Conservation (phyloP, 2,888 invertebrate genomes). For the Agriopis leucophaearia region DNA sequence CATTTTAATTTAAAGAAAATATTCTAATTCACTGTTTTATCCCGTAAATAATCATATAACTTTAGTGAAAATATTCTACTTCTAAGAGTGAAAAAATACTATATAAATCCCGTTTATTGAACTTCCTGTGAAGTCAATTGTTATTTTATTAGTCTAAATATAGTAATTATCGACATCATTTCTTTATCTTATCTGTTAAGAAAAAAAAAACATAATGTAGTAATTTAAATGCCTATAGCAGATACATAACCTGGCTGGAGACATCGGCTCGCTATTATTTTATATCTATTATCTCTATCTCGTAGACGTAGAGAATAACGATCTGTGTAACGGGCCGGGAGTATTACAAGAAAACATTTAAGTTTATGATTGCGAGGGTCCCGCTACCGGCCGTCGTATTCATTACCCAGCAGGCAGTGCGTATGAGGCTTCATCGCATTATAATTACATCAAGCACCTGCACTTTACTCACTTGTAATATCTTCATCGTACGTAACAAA, state of each 20-base stretch:
- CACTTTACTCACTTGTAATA: conserved; percentile 57
- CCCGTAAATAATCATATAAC: too few species aligned
- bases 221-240: conserved; percentile 8
- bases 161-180: too few species aligned
- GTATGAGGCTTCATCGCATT: conserved; percentile 63
- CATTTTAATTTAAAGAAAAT: too few species aligned
- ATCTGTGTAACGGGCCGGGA: conserved; percentile 53
- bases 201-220: not conserved
- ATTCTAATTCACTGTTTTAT: too few species aligned
- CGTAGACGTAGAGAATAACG: conserved; percentile 47
- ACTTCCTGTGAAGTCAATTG: not conserved
- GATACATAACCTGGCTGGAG: conserved; percentile 10
- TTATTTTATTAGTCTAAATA: not conserved
- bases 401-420: conserved; percentile 58
- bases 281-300: conserved; percentile 43
- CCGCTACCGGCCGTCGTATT: conserved; percentile 63
- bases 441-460: conserved; percentile 64
- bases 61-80: too few species aligned
- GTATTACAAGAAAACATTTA: conserved; percentile 63
- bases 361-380: conserved; percentile 66
- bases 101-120: too few species aligned
- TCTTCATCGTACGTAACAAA: conserved; percentile 46
- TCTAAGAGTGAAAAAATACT: too few species aligned
- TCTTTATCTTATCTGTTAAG: not conserved
- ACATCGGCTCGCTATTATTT: conserved; percentile 37